Percentiles rank a stretch among this genome's conserved stretches.
Conservation (phyloP, 2,113 vertebrate genomes). For the Aspidoscelis tigris region DNA sequence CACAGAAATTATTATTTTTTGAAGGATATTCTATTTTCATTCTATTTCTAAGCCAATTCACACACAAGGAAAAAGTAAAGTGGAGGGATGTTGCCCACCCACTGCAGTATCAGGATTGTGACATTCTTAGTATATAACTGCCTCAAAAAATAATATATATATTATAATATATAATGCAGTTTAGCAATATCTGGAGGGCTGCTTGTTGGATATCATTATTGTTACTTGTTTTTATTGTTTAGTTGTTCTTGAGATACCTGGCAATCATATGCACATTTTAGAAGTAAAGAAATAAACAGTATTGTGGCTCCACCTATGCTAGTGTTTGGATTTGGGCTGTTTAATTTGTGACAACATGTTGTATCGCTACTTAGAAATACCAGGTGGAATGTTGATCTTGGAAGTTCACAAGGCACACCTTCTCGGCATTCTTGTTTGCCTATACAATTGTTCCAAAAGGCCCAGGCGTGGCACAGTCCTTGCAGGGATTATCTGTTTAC, state of each 20-base stretch:
- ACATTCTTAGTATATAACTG: no score
- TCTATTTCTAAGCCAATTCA: no score
- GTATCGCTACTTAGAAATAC: background rate
- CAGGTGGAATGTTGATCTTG: background rate
- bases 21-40: no score
- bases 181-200: background rate
- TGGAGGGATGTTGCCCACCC: no score
- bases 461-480: background rate
- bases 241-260: no score
- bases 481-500: background rate
- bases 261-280: no score
- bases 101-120: no score
- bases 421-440: background rate
- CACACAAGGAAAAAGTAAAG: no score
- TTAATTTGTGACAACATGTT: background rate
- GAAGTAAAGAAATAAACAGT: no score
- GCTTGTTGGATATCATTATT: no score
- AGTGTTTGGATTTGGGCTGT: background rate
- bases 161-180: background rate
- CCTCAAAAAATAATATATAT: no score
- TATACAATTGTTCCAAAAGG: background rate
- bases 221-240: no score
- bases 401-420: background rate
- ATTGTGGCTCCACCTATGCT: background rate
- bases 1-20: background rate